Conservation (phyloP, 2,888 invertebrate genomes). For the Thymelicus lineola region DNA sequence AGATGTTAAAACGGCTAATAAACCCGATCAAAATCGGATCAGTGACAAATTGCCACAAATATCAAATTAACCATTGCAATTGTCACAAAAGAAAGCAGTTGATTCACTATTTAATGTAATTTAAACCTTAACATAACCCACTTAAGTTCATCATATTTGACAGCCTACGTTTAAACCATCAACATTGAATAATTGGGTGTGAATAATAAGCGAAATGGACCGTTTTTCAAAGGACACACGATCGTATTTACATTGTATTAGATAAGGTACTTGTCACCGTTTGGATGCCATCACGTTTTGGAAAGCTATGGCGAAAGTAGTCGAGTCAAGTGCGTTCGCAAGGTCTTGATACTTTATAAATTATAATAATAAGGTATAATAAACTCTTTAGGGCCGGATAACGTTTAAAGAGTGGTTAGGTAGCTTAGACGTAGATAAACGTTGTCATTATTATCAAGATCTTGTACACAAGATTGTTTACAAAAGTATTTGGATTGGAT, state of each 20-base stretch:
- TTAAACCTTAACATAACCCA: slow-evolving; percentile 4
- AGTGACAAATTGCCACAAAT: slow-evolving; percentile 22
- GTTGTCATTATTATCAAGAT: slow-evolving; percentile 11
- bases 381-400: slow-evolving; percentile 33
- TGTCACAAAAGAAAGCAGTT: slow-evolving; percentile 17
- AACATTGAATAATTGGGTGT: slow-evolving; percentile 1
- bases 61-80: slow-evolving; percentile 17
- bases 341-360: slow-evolving; percentile 65
- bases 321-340: slow-evolving; percentile 59
- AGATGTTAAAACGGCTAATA: background rate
- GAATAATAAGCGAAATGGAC: background rate
- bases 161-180: background rate
- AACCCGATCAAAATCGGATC: slow-evolving; percentile 19
- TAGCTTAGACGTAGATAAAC: background rate
- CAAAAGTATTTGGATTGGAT: no score
- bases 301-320: slow-evolving; percentile 82
- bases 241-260: slow-evolving; percentile 5
- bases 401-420: slow-evolving; percentile 6
- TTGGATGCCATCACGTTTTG: slow-evolving; percentile 63
- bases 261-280: slow-evolving; percentile 47
- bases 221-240: background rate
- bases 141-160: slow-evolving; percentile 4
- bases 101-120: background rate
- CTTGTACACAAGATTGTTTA: background rate
- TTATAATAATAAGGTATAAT: slow-evolving; percentile 49